Conservation (phyloP, 2,113 vertebrate genomes). For the Motacilla alba region DNA sequence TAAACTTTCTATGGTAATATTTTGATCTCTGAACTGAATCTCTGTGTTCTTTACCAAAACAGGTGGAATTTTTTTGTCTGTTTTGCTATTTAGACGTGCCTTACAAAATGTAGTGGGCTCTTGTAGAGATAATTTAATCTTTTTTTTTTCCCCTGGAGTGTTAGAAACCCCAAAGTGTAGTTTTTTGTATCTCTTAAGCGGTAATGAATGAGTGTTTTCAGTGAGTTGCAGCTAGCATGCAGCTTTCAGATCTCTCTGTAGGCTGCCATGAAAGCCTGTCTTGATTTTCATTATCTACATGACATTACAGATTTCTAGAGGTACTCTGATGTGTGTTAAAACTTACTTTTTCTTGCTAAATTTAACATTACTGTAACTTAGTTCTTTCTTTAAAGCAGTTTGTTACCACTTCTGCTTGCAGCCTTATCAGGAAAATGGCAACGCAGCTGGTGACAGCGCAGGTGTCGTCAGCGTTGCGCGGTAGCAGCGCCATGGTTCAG, state of each 20-base stretch:
- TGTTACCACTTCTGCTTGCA: slow-evolving; percentile 48
- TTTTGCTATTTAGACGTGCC: neutral
- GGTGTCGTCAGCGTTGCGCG: slow-evolving; percentile 86
- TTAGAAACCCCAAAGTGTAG: neutral
- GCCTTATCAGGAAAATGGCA: slow-evolving; percentile 91
- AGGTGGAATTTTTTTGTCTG: neutral
- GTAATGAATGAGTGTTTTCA: neutral
- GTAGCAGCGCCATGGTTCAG: slow-evolving; percentile 68
- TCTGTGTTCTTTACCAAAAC: neutral
- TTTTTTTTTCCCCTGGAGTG: too few species aligned
- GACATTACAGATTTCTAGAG: neutral
- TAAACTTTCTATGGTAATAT: neutral
- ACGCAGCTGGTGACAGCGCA: slow-evolving; percentile 92
- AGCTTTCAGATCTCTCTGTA: neutral
- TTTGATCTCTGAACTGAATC: neutral
- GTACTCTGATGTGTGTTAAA: neutral
- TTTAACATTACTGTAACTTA: neutral
- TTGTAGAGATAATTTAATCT: neutral
- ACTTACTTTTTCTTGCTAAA: neutral
- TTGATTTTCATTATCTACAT: neutral
- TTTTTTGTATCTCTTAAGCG: neutral
- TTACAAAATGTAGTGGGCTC: neutral
- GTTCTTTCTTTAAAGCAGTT: neutral
- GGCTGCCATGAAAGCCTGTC: neutral
- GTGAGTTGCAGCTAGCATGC: neutral